Base-by-base conservation (phyloP, 2,888 invertebrate species). In the Plemyria rubiginata region DNA sequence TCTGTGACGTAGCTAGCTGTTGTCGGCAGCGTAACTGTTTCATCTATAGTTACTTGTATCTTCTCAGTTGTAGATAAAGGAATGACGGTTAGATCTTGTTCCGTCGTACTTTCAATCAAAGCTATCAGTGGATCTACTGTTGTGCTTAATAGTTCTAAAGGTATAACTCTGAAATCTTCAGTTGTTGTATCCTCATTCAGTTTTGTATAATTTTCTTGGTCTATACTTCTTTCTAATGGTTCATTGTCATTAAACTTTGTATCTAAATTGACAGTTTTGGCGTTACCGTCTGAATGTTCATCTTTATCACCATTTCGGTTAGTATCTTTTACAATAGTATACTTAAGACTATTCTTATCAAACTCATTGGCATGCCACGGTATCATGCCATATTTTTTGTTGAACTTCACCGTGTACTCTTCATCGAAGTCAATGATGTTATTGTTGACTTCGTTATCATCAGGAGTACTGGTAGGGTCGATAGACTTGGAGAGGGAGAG, bases 361-460 rank as follows among this genome's bases (percentile, higher is more conserved):
- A 82, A 84, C 49, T 73, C 70, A 51, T 86, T 80, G 46, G 77
- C 79, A 41, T 81, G 73, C 88, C 88, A 88, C 0, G 87, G 84
- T 1, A 80, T 69, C 32, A 71, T 74, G 38, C 81, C 87, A 73
- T 87, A 86, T 52, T 87, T 87, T 43, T 85, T 87, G 51, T 87
- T 82, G 49, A 85, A 86, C 67, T 87, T 90, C 1, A 87, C 71
- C 1, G 86, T 79, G 60, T 84, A 88, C 60, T 88, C 87, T 66
- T 89, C 88, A 45, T 91, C 91, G 12, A 92, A 90, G 61, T 92
- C 91, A 60, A 92, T 87, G 36, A 92, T 87, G 54, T 86, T 90
- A 46, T 89, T 90, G 49, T 91, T 70, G 46, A 84, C 77, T 8
- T 87, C 82, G 38, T 87, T 83, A 32, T 70, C 65, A 54, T 72